Percentiles rank a stretch among this genome's conserved stretches.
These are phyloP conservation scores for Zygogramma bicolorata DNA, from an alignment of 2,888 invertebrate genomes.

Conservation along the genomic window DNA sequence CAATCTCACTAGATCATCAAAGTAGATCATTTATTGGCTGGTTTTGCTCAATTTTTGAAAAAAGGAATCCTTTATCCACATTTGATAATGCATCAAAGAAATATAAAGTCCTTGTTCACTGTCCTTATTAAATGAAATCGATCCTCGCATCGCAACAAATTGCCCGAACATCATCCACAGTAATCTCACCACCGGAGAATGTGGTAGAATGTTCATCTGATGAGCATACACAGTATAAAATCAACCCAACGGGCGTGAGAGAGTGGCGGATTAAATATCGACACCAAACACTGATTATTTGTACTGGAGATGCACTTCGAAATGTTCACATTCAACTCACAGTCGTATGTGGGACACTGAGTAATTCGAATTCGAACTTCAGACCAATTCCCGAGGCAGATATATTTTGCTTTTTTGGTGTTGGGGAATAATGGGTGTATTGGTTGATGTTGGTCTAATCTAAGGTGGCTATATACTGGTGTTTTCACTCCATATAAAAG, in stretches of 20 bases:
- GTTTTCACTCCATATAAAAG: no score
- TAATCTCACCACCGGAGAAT: neutral
- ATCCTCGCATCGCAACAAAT: neutral
- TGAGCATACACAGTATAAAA: constrained; percentile 32
- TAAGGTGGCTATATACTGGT: no score
- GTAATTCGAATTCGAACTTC: constrained; percentile 5
- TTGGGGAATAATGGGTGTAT: neutral
- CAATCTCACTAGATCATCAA: no score
- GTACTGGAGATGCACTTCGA: constrained; percentile 3
- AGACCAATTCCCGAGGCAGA: neutral
- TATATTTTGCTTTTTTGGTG: neutral
- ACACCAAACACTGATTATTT: constrained; percentile 12
- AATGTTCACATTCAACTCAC: constrained; percentile 1
- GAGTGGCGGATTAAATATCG: constrained; percentile 26
- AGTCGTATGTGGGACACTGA: neutral
- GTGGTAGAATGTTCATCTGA: neutral
- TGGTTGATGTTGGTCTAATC: neutral
- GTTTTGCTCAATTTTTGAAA: no score
- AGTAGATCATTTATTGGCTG: no score
- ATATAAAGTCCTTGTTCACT: no score
- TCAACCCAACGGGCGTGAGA: constrained; percentile 22
- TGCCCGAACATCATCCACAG: neutral
- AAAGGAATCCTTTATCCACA: no score
- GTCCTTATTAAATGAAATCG: neutral
- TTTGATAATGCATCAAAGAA: no score